Conservation (phyloP, 2,113 vertebrate species). For the Clinocottus analis region DNA sequence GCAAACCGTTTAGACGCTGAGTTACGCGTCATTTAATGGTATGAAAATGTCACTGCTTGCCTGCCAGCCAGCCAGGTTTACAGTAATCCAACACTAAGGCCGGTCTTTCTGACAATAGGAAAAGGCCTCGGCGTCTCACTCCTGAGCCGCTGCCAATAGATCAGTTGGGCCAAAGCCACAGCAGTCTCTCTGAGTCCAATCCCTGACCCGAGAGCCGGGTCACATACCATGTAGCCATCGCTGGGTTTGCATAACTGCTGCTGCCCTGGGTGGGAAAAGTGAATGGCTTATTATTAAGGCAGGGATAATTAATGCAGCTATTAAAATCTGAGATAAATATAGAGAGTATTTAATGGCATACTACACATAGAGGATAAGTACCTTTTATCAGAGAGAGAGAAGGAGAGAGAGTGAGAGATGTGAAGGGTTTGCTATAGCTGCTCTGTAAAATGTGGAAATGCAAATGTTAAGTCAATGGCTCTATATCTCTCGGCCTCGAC, state of each 20-base stretch:
- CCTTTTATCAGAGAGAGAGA: slow-evolving; percentile 27
- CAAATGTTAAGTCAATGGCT: slow-evolving; percentile 51
- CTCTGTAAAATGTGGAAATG: slow-evolving; percentile 57
- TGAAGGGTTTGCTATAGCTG: slow-evolving; percentile 5
- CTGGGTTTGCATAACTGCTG: slow-evolving; percentile 24
- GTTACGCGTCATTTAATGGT: slow-evolving; percentile 65
- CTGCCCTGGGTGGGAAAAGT: slow-evolving; percentile 3
- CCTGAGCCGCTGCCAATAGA: slow-evolving; percentile 55
- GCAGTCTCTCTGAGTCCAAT: slow-evolving; percentile 59
- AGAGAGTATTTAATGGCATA: slow-evolving; percentile 4
- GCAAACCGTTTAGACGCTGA: slow-evolving; percentile 62
- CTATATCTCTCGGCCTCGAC: slow-evolving; percentile 36
- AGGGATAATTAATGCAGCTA: slow-evolving; percentile 29
- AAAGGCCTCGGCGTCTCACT: slow-evolving; percentile 52
- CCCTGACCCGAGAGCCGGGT: slow-evolving; percentile 54
- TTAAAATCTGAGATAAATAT: slow-evolving; percentile 5
- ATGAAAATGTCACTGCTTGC: slow-evolving; percentile 65
- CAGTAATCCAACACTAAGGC: slow-evolving; percentile 69
- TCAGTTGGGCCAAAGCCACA: slow-evolving; percentile 50
- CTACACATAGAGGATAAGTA: slow-evolving; percentile 24
- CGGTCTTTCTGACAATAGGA: slow-evolving; percentile 61
- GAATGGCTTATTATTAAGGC: slow-evolving; percentile 29
- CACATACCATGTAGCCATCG: slow-evolving; percentile 28
- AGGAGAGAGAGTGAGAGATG: not conserved
- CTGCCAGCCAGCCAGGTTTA: slow-evolving; percentile 55